These are phyloP conservation scores for Stomatorhinus walkeri DNA, from an alignment of 2,797 vertebrate species.

Conservation along the genomic window DNA sequence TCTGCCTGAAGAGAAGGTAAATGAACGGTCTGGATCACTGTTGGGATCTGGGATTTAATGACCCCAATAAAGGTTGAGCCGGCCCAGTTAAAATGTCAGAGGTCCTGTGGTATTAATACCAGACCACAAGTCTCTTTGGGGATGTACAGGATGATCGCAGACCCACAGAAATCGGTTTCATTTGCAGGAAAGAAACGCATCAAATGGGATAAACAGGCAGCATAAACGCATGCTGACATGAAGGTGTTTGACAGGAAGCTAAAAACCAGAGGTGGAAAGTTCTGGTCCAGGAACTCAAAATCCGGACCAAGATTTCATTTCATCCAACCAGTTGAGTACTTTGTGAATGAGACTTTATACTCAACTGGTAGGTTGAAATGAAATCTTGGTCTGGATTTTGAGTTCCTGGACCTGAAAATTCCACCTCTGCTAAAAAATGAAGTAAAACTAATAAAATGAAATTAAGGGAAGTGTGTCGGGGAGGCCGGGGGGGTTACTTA, in stretches of 20 bases:
- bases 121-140: background rate
- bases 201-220: background rate
- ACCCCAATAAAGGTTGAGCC: background rate
- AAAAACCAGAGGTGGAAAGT: background rate
- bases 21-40: background rate
- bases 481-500: conserved; percentile 52
- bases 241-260: background rate
- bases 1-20: conserved; percentile 62
- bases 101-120: background rate
- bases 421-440: background rate
- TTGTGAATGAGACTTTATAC: background rate
- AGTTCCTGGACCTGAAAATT: background rate
- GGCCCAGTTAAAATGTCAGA: background rate
- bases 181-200: background rate
- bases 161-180: background rate
- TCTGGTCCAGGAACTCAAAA: background rate
- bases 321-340: background rate
- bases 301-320: background rate
- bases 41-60: background rate
- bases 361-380: background rate
- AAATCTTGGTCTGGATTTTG: background rate
- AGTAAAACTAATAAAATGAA: background rate
- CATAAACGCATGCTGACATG: background rate
- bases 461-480: background rate
- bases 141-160: background rate